phyloP scores from a whole-genome alignment of 2,797 vertebrate species.

The Molossus alvarezi region DNA sequence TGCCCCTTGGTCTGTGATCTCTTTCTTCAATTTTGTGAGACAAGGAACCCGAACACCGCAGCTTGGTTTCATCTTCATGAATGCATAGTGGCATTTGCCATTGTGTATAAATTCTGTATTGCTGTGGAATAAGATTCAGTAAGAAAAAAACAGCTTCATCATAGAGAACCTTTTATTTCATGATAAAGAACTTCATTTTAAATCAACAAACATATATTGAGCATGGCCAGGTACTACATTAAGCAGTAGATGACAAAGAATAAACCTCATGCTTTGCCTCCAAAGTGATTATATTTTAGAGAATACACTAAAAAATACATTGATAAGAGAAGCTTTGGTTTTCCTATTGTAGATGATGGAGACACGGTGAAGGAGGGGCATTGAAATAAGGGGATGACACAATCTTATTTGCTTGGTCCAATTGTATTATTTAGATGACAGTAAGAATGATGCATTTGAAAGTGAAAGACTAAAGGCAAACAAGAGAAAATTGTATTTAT shows the following conservation, averaged over 20 bases:
- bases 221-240: not conserved
- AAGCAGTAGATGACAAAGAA: not conserved
- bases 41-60: no score
- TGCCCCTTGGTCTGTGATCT: no score
- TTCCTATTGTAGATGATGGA: not conserved
- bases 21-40: no score
- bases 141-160: not conserved
- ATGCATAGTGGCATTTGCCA: not conserved
- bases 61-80: not conserved
- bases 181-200: not conserved
- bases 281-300: not conserved
- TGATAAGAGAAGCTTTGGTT: not conserved
- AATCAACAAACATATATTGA: not conserved
- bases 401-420: not conserved
- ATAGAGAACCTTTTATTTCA: not conserved
- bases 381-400: not conserved
- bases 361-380: not conserved
- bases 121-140: not conserved
- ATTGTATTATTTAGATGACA: not conserved
- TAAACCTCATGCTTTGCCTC: not conserved
- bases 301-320: not conserved
- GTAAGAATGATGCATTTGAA: not conserved
- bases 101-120: not conserved
- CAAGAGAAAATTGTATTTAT: not conserved
- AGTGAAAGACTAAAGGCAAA: not conserved